Evolutionary conservation across 2,797 vertebrate species (phyloP).

Genomic region (Centroberyx gerrardi): DNA sequence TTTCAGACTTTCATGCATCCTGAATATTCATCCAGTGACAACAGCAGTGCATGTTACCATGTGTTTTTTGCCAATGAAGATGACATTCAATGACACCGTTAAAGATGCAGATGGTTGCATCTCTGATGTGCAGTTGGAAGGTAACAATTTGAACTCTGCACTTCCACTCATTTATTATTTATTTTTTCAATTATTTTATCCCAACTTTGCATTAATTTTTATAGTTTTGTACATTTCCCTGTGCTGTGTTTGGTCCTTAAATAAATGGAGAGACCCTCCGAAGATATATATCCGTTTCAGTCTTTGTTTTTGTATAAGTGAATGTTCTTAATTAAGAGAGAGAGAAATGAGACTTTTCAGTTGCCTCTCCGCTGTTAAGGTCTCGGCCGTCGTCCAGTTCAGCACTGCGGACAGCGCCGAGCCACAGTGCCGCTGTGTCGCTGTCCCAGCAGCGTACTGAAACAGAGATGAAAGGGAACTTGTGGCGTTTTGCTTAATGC

Average conservation of each 20-base stretch:
- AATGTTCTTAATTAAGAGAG: too few relatives aligned
- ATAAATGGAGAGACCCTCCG: too few relatives aligned
- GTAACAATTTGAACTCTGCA: constrained; percentile 51
- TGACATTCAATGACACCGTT: constrained; percentile 47
- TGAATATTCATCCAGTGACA: constrained; percentile 63
- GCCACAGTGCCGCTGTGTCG: too few relatives aligned
- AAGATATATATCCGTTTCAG: too few relatives aligned
- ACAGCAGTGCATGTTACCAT: constrained; percentile 55
- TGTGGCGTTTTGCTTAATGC: too few relatives aligned
- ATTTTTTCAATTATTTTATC: constrained; percentile 22
- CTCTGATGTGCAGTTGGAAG: constrained; percentile 44
- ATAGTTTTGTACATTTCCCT: constrained; percentile 67
- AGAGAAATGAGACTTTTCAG: too few relatives aligned
- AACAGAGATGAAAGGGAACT: background rate
- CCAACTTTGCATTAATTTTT: constrained; percentile 50
- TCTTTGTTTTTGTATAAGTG: too few relatives aligned
- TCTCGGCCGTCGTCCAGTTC: too few relatives aligned
- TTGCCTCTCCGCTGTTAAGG: too few relatives aligned
- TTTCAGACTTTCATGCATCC: constrained; percentile 53
- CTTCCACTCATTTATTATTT: constrained; percentile 22
- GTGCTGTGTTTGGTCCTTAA: constrained; percentile 52
- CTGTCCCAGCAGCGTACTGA: too few relatives aligned
- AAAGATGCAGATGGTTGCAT: constrained; percentile 43
- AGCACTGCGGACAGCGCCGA: too few relatives aligned
- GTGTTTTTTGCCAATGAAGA: constrained; percentile 78